Evolutionary conservation across 2,888 invertebrate genomes (phyloP).

Genomic region (Caenorhabditis wallacei): DNA sequence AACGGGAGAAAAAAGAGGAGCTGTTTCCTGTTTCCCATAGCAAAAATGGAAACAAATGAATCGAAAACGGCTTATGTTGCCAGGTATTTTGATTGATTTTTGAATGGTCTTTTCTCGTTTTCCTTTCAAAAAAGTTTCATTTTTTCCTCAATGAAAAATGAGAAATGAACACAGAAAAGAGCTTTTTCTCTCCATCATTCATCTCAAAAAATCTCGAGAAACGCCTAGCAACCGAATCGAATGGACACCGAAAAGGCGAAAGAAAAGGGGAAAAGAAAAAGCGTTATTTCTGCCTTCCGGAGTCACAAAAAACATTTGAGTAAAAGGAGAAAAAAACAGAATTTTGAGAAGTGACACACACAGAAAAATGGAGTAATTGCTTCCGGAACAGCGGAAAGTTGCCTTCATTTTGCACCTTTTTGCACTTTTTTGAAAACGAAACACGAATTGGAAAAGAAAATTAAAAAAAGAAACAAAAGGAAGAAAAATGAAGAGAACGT

Average conservation of each 20-base stretch:
- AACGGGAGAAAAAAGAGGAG: not conserved
- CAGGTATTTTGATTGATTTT: conserved; percentile 6
- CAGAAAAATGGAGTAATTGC: conserved; percentile 52
- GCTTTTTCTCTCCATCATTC: not conserved
- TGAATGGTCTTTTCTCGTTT: not conserved
- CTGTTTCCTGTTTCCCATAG: not conserved
- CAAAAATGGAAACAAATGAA: not conserved
- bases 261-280: conserved; percentile 7
- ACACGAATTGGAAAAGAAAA: not conserved
- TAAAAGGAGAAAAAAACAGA: conserved; percentile 17
- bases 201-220: not conserved
- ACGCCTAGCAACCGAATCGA: conserved; percentile 39
- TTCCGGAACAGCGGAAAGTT: conserved; percentile 50
- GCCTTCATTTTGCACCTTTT: conserved; percentile 3
- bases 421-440: conserved; percentile 9
- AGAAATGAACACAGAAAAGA: not conserved
- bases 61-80: conserved; percentile 14
- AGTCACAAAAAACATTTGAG: conserved; percentile 5
- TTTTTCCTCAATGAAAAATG: not conserved
- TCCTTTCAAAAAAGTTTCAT: not conserved
- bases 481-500: not conserved
- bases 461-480: conserved; percentile 10
- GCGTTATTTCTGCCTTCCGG: conserved; percentile 24
- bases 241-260: conserved; percentile 24
- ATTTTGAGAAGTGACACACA: conserved; percentile 24